Evolutionary conservation across 37 sponge, comb jelly and placozoan species (phyloP).

Genomic region (Petrosia ficiformis): DNA sequence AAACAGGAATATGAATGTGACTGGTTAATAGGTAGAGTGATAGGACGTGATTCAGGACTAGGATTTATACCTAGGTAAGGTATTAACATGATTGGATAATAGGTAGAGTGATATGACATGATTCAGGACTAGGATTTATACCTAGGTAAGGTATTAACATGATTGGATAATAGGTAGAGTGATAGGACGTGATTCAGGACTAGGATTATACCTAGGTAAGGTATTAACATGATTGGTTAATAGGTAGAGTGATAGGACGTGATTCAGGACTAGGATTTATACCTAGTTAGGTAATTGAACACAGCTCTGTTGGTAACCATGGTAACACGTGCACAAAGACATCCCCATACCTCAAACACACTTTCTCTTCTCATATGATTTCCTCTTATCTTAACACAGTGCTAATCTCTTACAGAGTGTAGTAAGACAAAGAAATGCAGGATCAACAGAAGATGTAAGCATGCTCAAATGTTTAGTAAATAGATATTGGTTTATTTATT

Average conservation of each 20-base stretch:
- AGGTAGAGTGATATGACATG: conserved; percentile 35
- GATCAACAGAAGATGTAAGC: no score
- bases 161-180: conserved; percentile 56
- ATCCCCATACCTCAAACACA: no score
- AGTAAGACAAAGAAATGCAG: no score
- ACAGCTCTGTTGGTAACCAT: no score
- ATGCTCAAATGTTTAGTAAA: no score
- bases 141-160: no score
- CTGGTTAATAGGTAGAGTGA: conserved; percentile 56
- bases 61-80: conserved; percentile 41
- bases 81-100: conserved; percentile 41
- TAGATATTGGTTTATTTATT: no score
- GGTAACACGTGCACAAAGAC: no score
- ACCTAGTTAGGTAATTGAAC: no score
- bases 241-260: conserved; percentile 42
- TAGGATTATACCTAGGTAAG: conserved; percentile 37
- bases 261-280: conserved; percentile 21
- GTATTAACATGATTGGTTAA: conserved; percentile 33
- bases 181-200: conserved; percentile 14
- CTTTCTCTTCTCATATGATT: no score
- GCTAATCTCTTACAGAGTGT: no score
- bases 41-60: conserved; percentile 16
- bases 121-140: conserved; percentile 20
- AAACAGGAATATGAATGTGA: conserved; percentile 26
- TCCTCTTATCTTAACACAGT: no score